Conservation (phyloP, 2,797 vertebrate species). For the Leuciscus waleckii region DNA sequence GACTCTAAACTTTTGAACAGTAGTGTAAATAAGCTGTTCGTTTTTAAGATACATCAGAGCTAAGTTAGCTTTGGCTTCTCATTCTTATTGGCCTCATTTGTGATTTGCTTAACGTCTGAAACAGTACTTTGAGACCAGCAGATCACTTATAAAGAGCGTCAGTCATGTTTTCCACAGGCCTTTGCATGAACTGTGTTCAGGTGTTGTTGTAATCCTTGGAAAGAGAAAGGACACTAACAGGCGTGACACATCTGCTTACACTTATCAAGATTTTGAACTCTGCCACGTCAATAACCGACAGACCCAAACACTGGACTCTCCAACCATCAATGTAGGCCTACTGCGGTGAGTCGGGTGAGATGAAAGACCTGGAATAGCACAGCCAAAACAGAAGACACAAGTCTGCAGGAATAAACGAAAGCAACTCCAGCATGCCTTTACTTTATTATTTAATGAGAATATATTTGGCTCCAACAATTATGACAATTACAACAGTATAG, state of each 20-base stretch:
- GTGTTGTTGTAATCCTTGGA: conserved; percentile 48
- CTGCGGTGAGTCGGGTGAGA: background rate
- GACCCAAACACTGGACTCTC: conserved; percentile 61
- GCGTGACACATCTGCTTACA: conserved; percentile 74
- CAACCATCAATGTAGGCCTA: background rate
- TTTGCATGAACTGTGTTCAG: conserved; percentile 53
- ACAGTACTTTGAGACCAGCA: conserved; percentile 22
- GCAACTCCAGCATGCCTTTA: background rate
- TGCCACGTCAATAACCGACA: conserved; percentile 77
- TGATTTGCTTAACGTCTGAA: conserved; percentile 40
- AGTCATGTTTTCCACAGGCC: conserved; percentile 58
- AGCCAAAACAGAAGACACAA: conserved; percentile 11
- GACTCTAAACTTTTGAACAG: background rate
- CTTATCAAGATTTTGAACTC: conserved; percentile 69
- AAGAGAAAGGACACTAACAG: conserved; percentile 58
- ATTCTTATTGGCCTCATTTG: conserved; percentile 36
- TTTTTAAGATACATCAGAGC: background rate
- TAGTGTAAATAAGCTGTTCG: background rate
- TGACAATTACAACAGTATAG: background rate
- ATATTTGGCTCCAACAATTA: background rate
- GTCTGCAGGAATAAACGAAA: background rate
- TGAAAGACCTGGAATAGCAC: background rate
- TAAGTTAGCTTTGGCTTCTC: conserved; percentile 35
- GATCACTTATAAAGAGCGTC: conserved; percentile 37
- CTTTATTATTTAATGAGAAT: background rate